Conservation (phyloP, 1,140 invertebrate species). For the Schlechtendalia chinensis region DNA sequence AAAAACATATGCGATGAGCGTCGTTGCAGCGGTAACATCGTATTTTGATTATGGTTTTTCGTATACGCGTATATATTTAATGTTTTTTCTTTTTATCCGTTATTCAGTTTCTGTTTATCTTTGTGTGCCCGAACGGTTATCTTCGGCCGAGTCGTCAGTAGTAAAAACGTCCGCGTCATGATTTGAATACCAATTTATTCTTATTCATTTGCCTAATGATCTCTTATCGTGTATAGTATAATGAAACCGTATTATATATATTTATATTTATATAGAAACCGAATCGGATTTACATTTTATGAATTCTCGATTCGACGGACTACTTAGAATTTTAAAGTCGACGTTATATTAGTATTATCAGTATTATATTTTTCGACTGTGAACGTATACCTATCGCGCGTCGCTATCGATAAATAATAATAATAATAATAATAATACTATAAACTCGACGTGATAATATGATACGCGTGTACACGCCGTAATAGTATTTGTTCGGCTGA, state of each 20-base stretch:
- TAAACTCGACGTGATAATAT: too few species aligned
- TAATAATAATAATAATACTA: too few species aligned
- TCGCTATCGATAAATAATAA: too few species aligned
- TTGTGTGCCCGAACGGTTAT: neutral
- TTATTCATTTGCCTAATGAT: conserved; percentile 39
- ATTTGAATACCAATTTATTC: conserved; percentile 40
- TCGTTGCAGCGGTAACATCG: too few species aligned
- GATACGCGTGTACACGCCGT: too few species aligned
- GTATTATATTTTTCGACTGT: too few species aligned
- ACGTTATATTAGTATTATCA: too few species aligned
- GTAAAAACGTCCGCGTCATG: neutral
- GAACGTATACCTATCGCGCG: too few species aligned
- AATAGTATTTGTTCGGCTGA: too few species aligned
- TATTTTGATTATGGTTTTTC: neutral
- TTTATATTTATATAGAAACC: neutral
- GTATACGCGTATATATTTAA: neutral
- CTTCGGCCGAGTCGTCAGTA: conserved; percentile 19
- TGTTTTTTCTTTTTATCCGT: neutral
- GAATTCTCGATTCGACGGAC: conserved; percentile 9
- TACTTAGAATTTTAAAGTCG: conserved; percentile 2
- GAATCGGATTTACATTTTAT: conserved; percentile 14
- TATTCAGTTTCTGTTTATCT: neutral
- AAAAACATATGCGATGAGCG: too few species aligned
- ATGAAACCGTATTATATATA: conserved; percentile 3
- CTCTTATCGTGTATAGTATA: conserved; percentile 17